Conservation (phyloP, 1,140 invertebrate species). For the Polyergus mexicanus region DNA sequence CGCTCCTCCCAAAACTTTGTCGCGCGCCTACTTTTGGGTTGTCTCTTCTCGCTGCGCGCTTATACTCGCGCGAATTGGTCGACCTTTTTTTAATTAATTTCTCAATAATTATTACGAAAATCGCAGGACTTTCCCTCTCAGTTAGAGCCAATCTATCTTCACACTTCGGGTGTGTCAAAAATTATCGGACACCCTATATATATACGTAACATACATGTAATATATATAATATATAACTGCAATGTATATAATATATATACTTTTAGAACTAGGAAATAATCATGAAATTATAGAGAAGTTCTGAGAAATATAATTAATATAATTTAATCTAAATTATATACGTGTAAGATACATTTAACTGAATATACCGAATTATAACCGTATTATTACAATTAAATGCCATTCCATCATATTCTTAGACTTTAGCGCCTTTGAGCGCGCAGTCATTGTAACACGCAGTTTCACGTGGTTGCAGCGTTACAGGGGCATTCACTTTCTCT, state of each 20-base stretch:
- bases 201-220: background rate
- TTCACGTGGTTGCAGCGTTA: slow-evolving; percentile 56
- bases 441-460: slow-evolving; percentile 20
- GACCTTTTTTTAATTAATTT: too few species aligned
- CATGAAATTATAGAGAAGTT: background rate
- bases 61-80: too few species aligned
- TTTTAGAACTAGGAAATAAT: background rate
- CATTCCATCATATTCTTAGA: background rate
- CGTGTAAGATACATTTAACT: background rate
- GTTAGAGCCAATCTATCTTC: too few species aligned
- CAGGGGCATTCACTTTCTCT: slow-evolving; percentile 61
- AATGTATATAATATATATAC: background rate
- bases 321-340: slow-evolving; percentile 3
- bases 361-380: too few species aligned
- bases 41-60: too few species aligned
- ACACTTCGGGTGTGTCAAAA: too few species aligned
- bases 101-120: too few species aligned
- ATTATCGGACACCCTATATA: background rate
- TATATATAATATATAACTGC: background rate
- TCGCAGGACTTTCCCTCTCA: too few species aligned
- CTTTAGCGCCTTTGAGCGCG: slow-evolving; percentile 12
- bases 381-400: background rate
- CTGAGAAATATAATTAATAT: background rate
- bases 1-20: too few species aligned
- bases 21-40: too few species aligned